Evolutionary conservation across 2,888 invertebrate species (phyloP).

Genomic region (Pollenia amentaria): DNA sequence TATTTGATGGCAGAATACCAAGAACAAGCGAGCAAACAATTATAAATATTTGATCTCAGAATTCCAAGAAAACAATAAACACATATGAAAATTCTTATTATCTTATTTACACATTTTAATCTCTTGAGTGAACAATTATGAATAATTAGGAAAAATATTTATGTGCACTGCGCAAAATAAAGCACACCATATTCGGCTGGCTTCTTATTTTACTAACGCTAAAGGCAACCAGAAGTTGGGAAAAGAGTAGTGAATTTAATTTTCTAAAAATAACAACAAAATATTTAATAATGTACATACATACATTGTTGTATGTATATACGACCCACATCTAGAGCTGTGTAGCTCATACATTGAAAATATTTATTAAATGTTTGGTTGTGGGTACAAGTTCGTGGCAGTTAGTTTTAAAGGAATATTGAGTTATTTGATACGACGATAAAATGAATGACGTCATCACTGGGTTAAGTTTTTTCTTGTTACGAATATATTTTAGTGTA

Average conservation of each 20-base stretch:
- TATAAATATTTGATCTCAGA: too few species aligned
- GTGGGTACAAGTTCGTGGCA: slow-evolving; percentile 9
- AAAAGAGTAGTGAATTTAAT: neutral
- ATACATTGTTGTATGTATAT: neutral
- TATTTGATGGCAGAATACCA: too few species aligned
- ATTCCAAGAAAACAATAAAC: too few species aligned
- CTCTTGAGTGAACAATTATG: neutral
- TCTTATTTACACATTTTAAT: too few species aligned
- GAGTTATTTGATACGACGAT: slow-evolving; percentile 36
- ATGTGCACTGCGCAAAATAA: neutral
- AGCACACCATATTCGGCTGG: neutral
- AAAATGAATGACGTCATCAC: slow-evolving; percentile 70
- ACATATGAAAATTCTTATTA: too few species aligned
- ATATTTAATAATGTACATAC: neutral
- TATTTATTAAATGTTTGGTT: neutral
- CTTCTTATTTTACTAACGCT: neutral
- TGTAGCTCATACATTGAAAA: neutral
- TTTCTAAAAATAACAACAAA: slow-evolving; percentile 50
- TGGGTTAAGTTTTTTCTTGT: slow-evolving; percentile 61
- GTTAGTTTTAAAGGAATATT: slow-evolving; percentile 18
- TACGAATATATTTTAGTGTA: slow-evolving; percentile 1
- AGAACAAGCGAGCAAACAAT: too few species aligned
- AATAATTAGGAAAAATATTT: neutral
- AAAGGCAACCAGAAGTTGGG: neutral
- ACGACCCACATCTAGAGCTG: slow-evolving; percentile 43